A percentile compares a stretch with the other conserved stretches of the same genome.
Evolutionary conservation across 2,113 vertebrate genomes (phyloP).

Genomic region (Microcebus griseorufus): DNA sequence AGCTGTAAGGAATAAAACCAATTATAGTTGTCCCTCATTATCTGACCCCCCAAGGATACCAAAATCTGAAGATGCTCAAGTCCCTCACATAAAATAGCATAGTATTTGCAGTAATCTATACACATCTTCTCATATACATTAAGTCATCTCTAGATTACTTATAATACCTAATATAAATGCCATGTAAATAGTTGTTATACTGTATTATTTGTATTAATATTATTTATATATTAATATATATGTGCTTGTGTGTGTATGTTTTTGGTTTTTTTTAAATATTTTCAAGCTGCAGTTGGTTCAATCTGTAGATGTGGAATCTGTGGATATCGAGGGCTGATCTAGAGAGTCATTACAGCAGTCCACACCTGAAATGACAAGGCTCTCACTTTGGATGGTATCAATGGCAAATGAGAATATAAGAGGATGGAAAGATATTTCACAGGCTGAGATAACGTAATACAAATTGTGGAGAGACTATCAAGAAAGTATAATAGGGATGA

Average conservation of each 20-base stretch:
- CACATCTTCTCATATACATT: background rate
- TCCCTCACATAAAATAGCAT: background rate
- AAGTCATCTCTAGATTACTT: background rate
- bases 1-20: constrained; percentile 11
- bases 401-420: constrained; percentile 2
- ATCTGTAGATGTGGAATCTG: background rate
- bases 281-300: background rate
- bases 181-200: background rate
- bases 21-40: background rate
- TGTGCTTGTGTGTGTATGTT: background rate
- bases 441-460: background rate
- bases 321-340: background rate
- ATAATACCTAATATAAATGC: background rate
- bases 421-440: constrained; percentile 4
- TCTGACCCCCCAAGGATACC: background rate
- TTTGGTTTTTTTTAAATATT: background rate
- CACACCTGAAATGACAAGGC: background rate
- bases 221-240: too few relatives aligned
- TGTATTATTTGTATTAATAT: background rate
- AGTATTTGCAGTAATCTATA: background rate
- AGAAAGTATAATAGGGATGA: background rate
- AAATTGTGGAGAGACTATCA: background rate
- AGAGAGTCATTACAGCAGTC: background rate
- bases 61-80: background rate
- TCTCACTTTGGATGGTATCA: constrained; percentile 28